Evolutionary conservation across 2,797 vertebrate genomes (phyloP), one percentile per base, ranked within the genome.

Genomic region (Capromys pilorides): DNA sequence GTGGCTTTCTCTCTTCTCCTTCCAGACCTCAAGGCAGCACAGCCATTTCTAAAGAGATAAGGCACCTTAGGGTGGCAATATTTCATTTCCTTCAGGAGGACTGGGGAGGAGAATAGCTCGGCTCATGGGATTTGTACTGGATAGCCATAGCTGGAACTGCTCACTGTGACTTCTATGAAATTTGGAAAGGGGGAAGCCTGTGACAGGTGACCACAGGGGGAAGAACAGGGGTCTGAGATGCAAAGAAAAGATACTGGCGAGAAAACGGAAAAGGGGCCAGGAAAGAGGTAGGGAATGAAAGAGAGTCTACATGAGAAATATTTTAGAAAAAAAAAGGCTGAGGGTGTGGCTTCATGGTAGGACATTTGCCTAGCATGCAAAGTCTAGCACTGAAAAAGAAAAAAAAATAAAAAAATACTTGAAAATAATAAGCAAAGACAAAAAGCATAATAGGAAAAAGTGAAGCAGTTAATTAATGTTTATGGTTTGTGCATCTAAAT

Each of bases 81-180:
- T 59, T 57, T 61, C 88, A 28, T 67, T 66, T 92, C 82, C 26
- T 57, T 57, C 10, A 22, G 82, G 45, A 83, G 19, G 83, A 54
- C 45, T 59, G 73, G 49, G 64, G 36, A 21, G 39, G 85, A 41
- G 39, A 88, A 39, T 5, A 81, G 73, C n/a, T 77, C 19, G 41
- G 4, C 26, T 90, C 79, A 0, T 73, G 8, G 57, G 54, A 39
- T 66, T 73, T 86, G 31, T 49, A 12, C 12, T 33, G 11, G 54
- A 28, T 67, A 26, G 49, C 31, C 24, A 18, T 18, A 41, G n/a
- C 41, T 33, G 77, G 33, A 45, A 13, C 66, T 67, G 28, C 39
- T 93, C 6, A 16, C 57, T 26, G 31, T 39, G 61, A 57, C 21
- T 59, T 33, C 3, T 39, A 39, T 24, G 45, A 82, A 73, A 95